Conservation (phyloP, 2,888 invertebrate species). For the Orthosia gracilis region DNA sequence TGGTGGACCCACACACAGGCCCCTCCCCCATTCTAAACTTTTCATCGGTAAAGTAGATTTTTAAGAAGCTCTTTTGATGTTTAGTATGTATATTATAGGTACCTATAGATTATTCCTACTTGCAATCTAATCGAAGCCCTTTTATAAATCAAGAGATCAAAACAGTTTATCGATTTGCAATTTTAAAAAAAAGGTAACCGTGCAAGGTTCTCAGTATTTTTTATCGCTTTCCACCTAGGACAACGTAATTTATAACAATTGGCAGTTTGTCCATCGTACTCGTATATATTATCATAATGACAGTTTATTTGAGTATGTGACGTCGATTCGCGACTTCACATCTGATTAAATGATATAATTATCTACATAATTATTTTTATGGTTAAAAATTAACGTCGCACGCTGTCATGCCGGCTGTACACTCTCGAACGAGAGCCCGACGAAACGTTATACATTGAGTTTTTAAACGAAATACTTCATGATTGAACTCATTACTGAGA, state of each 20-base stretch:
- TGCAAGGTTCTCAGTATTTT: neutral
- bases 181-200: neutral
- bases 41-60: too few relatives aligned
- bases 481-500: too few relatives aligned
- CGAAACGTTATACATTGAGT: too few relatives aligned
- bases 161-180: neutral
- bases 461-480: too few relatives aligned
- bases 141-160: neutral
- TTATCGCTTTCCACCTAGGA: neutral
- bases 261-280: neutral
- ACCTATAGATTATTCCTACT: too few relatives aligned
- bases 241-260: slow-evolving; percentile 9
- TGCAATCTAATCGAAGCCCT: too few relatives aligned
- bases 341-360: slow-evolving; percentile 6
- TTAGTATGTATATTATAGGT: too few relatives aligned
- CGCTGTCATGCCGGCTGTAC: neutral
- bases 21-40: too few relatives aligned
- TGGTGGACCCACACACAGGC: too few relatives aligned
- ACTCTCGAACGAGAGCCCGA: too few relatives aligned
- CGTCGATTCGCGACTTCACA: slow-evolving; percentile 16
- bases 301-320: slow-evolving; percentile 5
- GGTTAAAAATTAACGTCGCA: neutral
- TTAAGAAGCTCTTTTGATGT: too few relatives aligned
- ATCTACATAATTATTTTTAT: slow-evolving; percentile 1
- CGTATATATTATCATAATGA: slow-evolving; percentile 37